Conservation (phyloP, 2,113 vertebrate species). For the Hippopotamus amphibius region DNA sequence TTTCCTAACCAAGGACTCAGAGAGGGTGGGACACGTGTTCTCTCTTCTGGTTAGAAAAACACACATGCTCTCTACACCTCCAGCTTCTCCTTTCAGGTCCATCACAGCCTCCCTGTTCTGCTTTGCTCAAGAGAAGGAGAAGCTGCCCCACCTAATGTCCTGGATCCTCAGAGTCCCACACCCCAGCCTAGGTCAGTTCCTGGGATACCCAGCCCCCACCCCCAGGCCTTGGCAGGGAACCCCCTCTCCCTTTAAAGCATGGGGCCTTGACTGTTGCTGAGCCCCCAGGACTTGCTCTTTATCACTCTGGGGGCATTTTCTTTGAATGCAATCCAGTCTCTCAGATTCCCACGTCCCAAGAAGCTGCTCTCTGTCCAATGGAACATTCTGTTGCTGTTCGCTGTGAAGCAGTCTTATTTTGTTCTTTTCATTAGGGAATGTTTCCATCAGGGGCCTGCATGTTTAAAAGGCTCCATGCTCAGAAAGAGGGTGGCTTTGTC, state of each 20-base stretch:
- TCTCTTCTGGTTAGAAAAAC: conserved; percentile 49
- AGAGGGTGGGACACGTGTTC: not conserved
- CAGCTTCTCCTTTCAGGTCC: not conserved
- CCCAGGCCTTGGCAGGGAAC: not conserved
- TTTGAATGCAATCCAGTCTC: conserved; percentile 64
- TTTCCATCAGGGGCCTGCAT: not conserved
- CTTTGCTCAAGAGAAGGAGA: not conserved
- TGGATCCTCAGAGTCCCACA: not conserved
- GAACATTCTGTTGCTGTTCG: conserved; percentile 62
- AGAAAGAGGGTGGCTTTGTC: conserved; percentile 46
- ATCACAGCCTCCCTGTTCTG: not conserved
- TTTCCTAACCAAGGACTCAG: conserved; percentile 46
- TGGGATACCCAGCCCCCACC: not conserved
- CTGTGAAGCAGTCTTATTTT: conserved; percentile 57
- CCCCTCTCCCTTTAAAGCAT: not conserved
- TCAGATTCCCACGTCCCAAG: conserved; percentile 68
- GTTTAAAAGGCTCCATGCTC: conserved; percentile 5
- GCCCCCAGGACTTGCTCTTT: conserved; percentile 24
- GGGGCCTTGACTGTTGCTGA: not conserved
- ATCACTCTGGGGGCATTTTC: conserved; percentile 39
- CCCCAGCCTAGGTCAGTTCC: not conserved
- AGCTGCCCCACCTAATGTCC: not conserved
- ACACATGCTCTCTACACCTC: not conserved
- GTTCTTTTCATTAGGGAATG: conserved; percentile 64
- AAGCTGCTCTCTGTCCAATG: conserved; percentile 45